phyloP scores from a whole-genome alignment of 1,140 invertebrate genomes.

The Anastrepha obliqua region DNA sequence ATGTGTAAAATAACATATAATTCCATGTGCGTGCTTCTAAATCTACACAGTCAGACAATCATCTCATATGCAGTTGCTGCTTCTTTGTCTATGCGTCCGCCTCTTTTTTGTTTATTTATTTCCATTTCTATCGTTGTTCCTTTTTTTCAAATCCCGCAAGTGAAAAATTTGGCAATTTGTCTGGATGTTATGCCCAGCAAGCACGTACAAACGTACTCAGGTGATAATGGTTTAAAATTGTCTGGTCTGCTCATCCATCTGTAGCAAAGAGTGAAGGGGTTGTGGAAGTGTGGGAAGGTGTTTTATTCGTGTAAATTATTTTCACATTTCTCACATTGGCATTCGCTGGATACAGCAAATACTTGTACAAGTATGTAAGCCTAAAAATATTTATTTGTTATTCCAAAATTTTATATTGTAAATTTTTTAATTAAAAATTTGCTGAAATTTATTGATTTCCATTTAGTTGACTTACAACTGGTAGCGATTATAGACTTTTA shows the following conservation, averaged over 20 bases:
- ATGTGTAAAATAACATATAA: background rate
- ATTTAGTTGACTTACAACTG: too few species aligned
- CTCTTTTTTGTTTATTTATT: background rate
- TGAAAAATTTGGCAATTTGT: conserved; percentile 1
- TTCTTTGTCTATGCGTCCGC: background rate
- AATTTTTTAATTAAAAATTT: too few species aligned
- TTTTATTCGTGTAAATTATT: too few species aligned
- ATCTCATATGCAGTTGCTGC: background rate
- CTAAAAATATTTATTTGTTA: too few species aligned
- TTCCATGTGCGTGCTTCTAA: background rate
- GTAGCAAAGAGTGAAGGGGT: background rate
- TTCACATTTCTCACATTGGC: too few species aligned
- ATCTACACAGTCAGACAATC: conserved; percentile 10
- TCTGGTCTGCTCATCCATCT: background rate
- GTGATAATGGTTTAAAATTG: conserved; percentile 25
- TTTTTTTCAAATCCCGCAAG: too few species aligned
- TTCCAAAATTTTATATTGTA: too few species aligned
- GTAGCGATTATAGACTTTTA: too few species aligned
- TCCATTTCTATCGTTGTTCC: background rate
- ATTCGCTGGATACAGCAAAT: too few species aligned
- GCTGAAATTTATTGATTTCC: too few species aligned
- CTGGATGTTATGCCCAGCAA: background rate
- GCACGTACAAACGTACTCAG: conserved; percentile 21
- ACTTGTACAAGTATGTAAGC: too few species aligned
- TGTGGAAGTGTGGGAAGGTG: too few species aligned